These are phyloP conservation scores for Luperina nickerlii DNA, from an alignment of 2,888 invertebrate species.

Conservation along the genomic window DNA sequence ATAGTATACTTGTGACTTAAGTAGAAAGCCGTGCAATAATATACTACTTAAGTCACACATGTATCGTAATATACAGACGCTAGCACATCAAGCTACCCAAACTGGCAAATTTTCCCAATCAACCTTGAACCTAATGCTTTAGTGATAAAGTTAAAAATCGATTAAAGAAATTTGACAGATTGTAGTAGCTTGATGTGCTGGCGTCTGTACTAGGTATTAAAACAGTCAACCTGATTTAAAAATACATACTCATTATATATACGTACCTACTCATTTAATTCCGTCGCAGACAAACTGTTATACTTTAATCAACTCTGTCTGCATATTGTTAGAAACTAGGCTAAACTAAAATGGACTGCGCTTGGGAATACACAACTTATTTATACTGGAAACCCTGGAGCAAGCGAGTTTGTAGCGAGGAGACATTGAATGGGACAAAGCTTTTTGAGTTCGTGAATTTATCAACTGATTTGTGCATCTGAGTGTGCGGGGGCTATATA, in stretches of 20 bases:
- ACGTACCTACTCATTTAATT: slow-evolving; percentile 4
- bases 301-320: slow-evolving; percentile 25
- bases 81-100: too few species aligned
- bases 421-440: slow-evolving; percentile 8
- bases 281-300: slow-evolving; percentile 18
- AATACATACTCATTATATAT: neutral
- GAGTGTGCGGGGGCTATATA: neutral
- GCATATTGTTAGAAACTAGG: slow-evolving; percentile 28
- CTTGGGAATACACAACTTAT: slow-evolving; percentile 33
- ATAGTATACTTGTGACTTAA: too few species aligned
- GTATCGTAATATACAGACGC: too few species aligned
- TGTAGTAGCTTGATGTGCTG: too few species aligned
- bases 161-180: too few species aligned
- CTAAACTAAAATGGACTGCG: slow-evolving; percentile 34
- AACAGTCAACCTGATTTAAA: neutral
- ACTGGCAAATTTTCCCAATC: too few species aligned
- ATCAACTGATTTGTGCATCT: neutral
- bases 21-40: too few species aligned
- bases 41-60: too few species aligned
- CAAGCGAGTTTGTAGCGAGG: neutral
- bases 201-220: too few species aligned
- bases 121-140: too few species aligned
- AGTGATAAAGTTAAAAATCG: too few species aligned
- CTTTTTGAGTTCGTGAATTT: slow-evolving; percentile 10
- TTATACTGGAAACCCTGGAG: slow-evolving; percentile 13